Evolutionary conservation across 1,140 invertebrate genomes (phyloP).

Genomic region (Tetramorium simillimum): DNA sequence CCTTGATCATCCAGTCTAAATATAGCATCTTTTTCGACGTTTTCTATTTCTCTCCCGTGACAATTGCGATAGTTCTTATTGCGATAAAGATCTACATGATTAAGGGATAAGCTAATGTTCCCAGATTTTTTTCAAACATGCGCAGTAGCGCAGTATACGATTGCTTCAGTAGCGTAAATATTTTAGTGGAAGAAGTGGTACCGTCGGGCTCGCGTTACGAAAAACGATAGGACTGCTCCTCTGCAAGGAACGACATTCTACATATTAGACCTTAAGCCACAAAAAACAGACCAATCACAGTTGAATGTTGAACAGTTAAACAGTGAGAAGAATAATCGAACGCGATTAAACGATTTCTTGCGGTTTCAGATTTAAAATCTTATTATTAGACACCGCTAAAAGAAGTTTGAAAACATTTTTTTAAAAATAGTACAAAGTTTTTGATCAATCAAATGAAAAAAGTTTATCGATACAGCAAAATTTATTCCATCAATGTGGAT

Average conservation of each 20-base stretch:
- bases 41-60: background rate
- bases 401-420: too few relatives aligned
- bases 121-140: slow-evolving; percentile 11
- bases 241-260: too few relatives aligned
- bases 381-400: too few relatives aligned
- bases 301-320: too few relatives aligned
- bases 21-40: background rate
- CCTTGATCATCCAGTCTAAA: background rate
- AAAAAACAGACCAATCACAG: too few relatives aligned
- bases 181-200: background rate
- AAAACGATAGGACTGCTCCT: too few relatives aligned
- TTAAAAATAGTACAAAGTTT: too few relatives aligned
- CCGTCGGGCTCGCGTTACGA: background rate
- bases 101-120: background rate
- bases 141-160: background rate
- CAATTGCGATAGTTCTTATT: background rate
- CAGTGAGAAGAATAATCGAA: too few relatives aligned
- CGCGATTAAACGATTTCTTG: too few relatives aligned
- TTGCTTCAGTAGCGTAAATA: background rate
- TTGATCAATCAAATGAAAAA: background rate
- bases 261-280: too few relatives aligned
- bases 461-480: background rate
- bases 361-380: too few relatives aligned
- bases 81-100: background rate
- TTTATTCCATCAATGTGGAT: background rate